phyloP scores from a whole-genome alignment of 1,140 invertebrate genomes.

The Contarinia nasturtii region DNA sequence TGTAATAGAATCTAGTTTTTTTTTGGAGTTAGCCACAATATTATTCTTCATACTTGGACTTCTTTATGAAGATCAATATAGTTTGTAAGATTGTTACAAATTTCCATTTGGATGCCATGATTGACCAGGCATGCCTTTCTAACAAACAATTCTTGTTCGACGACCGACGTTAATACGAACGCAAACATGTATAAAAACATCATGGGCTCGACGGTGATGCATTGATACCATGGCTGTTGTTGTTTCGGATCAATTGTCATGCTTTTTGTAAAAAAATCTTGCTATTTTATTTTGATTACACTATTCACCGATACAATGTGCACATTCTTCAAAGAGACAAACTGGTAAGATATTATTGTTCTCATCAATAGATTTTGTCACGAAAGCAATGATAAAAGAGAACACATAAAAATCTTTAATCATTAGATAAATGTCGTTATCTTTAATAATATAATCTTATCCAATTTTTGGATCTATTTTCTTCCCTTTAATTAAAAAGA shows the following conservation, averaged over 20 bases:
- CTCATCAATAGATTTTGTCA: neutral
- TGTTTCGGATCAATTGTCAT: neutral
- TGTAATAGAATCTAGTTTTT: neutral
- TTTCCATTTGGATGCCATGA: constrained; percentile 37
- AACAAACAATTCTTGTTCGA: constrained; percentile 56
- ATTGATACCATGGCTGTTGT: constrained; percentile 17
- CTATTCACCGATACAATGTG: neutral
- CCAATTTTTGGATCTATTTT: neutral
- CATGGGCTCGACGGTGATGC: constrained; percentile 47
- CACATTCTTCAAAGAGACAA: neutral
- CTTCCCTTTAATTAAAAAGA: too few species aligned
- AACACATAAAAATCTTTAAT: neutral
- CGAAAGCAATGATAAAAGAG: neutral
- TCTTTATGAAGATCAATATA: constrained; percentile 33
- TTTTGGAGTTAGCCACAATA: neutral
- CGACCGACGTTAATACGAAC: constrained; percentile 53
- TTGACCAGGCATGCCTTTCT: constrained; percentile 51
- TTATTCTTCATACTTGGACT: constrained; percentile 33
- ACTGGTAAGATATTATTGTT: neutral
- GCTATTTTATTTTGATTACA: neutral
- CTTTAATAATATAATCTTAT: neutral
- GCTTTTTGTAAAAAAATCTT: neutral
- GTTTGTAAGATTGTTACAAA: constrained; percentile 36
- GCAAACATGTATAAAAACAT: constrained; percentile 68
- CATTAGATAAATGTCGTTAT: neutral